Evolutionary conservation across 2,888 invertebrate genomes (phyloP).

Genomic region (Cremastinae sp.): DNA sequence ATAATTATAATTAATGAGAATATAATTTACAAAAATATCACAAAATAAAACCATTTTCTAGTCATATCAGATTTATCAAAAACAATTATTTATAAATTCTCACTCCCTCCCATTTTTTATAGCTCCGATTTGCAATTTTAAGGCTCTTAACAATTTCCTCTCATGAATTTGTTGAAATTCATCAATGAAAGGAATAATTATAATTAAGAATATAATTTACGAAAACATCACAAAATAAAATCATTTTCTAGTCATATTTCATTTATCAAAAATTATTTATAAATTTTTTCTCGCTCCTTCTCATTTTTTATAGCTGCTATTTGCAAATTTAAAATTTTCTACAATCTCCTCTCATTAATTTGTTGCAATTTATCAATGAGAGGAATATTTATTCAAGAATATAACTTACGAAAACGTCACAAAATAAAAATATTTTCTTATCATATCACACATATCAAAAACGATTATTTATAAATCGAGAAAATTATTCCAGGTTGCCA

Average conservation of each 20-base stretch:
- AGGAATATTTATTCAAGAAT: too few relatives aligned
- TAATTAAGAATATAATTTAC: too few relatives aligned
- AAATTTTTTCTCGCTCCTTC: too few relatives aligned
- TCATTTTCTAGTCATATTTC: background rate
- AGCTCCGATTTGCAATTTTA: conserved; percentile 47
- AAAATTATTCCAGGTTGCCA: conserved; percentile 65
- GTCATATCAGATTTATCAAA: too few relatives aligned
- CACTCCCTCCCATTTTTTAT: conserved; percentile 20
- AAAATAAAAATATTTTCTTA: conserved; percentile 3
- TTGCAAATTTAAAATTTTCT: conserved; percentile 45
- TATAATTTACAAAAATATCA: too few relatives aligned
- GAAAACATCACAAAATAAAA: background rate
- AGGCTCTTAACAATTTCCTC: conserved; percentile 18
- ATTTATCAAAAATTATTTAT: too few relatives aligned
- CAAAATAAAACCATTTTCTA: conserved; percentile 3
- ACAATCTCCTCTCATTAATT: conserved; percentile 16
- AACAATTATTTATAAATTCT: background rate
- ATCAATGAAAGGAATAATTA: background rate
- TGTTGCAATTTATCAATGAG: conserved; percentile 3
- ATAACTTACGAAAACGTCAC: background rate
- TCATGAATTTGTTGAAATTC: conserved; percentile 22
- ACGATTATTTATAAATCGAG: conserved; percentile 3
- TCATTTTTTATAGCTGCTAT: conserved; percentile 34
- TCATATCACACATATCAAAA: too few relatives aligned
- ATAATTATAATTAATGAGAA: too few relatives aligned